Conservation (phyloP, 1,140 invertebrate genomes). For the Aphelenchoides fujianensis region DNA sequence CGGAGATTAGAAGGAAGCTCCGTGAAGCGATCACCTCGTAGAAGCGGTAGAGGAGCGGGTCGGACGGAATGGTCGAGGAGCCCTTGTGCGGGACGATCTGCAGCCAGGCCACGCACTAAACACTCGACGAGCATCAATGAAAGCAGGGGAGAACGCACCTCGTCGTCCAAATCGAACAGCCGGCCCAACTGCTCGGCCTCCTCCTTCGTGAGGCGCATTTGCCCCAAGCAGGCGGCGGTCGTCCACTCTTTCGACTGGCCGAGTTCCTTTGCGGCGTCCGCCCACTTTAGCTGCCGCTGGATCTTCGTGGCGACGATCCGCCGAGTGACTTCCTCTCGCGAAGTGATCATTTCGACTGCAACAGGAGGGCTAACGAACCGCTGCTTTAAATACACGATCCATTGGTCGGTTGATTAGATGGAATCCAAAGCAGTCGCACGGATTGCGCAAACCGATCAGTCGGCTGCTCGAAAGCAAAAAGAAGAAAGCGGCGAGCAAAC, state of each 20-base stretch:
- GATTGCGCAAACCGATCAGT: no score
- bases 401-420: no score
- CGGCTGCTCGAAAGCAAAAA: no score
- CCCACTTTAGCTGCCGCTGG: slow-evolving; percentile 49
- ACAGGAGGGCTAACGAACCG: no score
- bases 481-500: no score
- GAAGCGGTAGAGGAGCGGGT: slow-evolving; percentile 60
- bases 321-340: slow-evolving; percentile 42
- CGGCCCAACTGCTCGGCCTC: slow-evolving; percentile 32
- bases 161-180: slow-evolving; percentile 36
- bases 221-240: slow-evolving; percentile 59
- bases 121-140: no score
- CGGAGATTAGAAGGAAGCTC: no score
- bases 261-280: slow-evolving; percentile 50
- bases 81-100: slow-evolving; percentile 42
- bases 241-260: slow-evolving; percentile 55
- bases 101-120: slow-evolving; percentile 35
- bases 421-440: no score
- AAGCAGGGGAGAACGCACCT: no score
- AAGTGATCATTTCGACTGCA: slow-evolving; percentile 27
- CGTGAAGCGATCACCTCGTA: no score
- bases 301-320: slow-evolving; percentile 41
- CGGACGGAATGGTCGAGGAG: slow-evolving; percentile 45
- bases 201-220: slow-evolving; percentile 44
- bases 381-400: no score